These are phyloP conservation scores for Carcinoscorpius rotundicauda DNA, from an alignment of 1,140 invertebrate genomes.

Conservation along the genomic window DNA sequence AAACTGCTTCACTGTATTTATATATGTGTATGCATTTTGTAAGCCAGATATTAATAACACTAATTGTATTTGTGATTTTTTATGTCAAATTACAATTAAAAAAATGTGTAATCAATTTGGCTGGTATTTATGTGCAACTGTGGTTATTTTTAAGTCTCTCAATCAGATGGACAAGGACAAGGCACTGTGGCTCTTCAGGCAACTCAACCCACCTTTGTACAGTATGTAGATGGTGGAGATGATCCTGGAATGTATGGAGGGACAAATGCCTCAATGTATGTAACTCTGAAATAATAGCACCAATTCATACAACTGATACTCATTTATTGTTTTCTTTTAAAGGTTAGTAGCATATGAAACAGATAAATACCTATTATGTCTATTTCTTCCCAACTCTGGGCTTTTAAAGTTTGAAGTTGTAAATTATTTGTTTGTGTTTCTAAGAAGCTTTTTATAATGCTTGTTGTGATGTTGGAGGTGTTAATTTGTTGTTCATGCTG, in stretches of 20 bases:
- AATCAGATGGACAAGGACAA: slow-evolving; percentile 26
- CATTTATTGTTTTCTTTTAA: no score
- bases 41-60: neutral
- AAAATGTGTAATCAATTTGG: neutral
- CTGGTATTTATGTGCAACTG: neutral
- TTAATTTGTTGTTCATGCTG: no score
- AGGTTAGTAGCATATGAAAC: no score
- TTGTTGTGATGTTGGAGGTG: no score
- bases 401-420: no score
- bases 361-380: no score
- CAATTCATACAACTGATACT: no score
- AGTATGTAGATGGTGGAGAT: slow-evolving; percentile 49
- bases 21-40: neutral
- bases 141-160: slow-evolving; percentile 25
- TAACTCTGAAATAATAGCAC: slow-evolving; percentile 12
- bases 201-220: slow-evolving; percentile 44
- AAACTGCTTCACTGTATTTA: no score
- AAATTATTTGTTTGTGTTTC: no score
- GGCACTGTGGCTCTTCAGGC: slow-evolving; percentile 32
- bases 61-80: no score
- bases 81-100: neutral
- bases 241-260: slow-evolving; percentile 54
- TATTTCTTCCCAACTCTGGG: no score
- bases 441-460: no score
- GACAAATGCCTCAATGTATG: slow-evolving; percentile 51